Evolutionary conservation across 1,140 invertebrate genomes (phyloP).

Genomic region (Tetramorium parvispinum): DNA sequence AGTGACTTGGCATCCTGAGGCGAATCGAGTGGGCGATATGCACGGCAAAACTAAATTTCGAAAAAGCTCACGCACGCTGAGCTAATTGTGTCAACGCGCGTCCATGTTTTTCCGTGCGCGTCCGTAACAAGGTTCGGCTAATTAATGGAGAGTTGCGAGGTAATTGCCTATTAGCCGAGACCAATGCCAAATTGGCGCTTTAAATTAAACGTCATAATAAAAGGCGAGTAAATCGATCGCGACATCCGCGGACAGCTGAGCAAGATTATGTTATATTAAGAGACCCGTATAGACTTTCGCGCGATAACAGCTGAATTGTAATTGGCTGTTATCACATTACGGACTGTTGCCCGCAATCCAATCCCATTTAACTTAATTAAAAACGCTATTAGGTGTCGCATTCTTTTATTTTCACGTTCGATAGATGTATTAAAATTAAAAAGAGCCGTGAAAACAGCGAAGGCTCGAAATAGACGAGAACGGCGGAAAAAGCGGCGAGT

Average conservation of each 20-base stretch:
- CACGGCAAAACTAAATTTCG: conserved; percentile 43
- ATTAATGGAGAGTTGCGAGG: conserved; percentile 54
- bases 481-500: background rate
- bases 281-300: background rate
- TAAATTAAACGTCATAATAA: conserved; percentile 50
- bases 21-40: conserved; percentile 48
- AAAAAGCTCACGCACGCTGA: conserved; percentile 40
- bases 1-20: conserved; percentile 28
- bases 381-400: background rate
- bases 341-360: background rate
- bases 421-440: background rate
- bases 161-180: conserved; percentile 56
- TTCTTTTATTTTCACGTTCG: background rate
- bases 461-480: background rate
- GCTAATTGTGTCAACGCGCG: conserved; percentile 54
- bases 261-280: conserved; percentile 28
- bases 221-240: conserved; percentile 36
- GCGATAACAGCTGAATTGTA: no score
- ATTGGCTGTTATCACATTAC: background rate
- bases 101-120: conserved; percentile 44
- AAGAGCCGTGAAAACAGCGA: background rate
- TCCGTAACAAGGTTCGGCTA: conserved; percentile 53
- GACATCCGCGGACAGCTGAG: background rate
- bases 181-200: conserved; percentile 52
- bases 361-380: background rate